Conservation (phyloP, 2,797 vertebrate genomes). For the Graptemys geographica region DNA sequence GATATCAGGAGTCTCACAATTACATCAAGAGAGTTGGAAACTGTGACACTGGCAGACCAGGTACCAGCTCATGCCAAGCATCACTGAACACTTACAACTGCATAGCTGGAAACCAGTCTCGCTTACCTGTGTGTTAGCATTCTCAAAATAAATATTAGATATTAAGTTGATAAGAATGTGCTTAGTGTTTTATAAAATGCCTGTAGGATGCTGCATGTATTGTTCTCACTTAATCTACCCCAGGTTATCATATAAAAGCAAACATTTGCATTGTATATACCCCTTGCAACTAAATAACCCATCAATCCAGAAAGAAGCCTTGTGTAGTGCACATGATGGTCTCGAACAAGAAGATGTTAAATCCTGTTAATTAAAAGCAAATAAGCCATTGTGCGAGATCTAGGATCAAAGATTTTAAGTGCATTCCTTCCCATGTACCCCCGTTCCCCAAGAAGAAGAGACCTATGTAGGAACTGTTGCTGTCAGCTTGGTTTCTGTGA, state of each 20-base stretch:
- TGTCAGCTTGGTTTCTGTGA: background rate
- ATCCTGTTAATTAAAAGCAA: background rate
- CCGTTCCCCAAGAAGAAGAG: background rate
- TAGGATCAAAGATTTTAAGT: background rate
- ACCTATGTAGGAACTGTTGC: background rate
- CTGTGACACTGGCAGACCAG: background rate
- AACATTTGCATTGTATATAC: background rate
- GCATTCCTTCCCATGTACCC: background rate
- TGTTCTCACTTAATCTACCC: background rate
- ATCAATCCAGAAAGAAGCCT: background rate
- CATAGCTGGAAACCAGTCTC: background rate
- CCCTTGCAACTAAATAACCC: background rate
- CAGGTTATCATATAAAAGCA: background rate
- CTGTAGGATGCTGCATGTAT: background rate
- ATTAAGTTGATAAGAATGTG: background rate
- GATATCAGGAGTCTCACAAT: background rate
- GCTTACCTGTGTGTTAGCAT: background rate
- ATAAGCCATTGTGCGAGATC: background rate
- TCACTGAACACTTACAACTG: background rate
- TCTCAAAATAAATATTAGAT: background rate
- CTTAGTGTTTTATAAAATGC: background rate
- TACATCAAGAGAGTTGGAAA: background rate
- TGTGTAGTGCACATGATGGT: background rate
- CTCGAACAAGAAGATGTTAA: background rate
- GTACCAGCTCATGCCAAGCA: background rate